Evolutionary conservation across 2,113 vertebrate genomes (phyloP), one percentile per base, ranked within the genome.

Genomic region (Orthonyx spaldingii): DNA sequence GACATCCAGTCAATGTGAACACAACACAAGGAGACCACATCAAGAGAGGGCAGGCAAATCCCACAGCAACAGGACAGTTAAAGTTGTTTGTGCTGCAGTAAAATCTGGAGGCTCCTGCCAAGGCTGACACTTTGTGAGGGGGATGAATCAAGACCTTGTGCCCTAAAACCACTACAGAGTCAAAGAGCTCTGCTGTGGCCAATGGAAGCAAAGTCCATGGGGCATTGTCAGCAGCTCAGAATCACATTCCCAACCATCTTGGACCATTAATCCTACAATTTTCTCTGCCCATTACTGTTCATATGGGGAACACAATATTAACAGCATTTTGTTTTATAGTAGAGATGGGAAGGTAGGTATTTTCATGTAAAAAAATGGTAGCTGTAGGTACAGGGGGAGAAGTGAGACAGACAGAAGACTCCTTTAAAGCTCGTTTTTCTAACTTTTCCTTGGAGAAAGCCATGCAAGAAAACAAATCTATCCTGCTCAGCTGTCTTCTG

Each of bases 31-130:
- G 47, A 92, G 39, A 79, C 24, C 80, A 76, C 68, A 56, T 33
- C 15, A 76, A 11, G 74, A 78, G 5, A 87, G 49, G 17, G 11
- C 28, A 87, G 85, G 68, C 41, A 91, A 84, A 81, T 59, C 47
- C 21, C 64, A 47, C 59, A 92, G 50, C 26, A 90, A 66, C 26
- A 61, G 39, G 64, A 75, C 44, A 87, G 72, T 13, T 59, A 66
- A 89, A 92, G 60, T 11, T 92, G 30, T 72, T 81, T 86, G 76
- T 90, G 64, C 76, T 75, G 16, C 64, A 84, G 72, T 44, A 84
- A 94, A 90, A 64, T 42, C 46, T 50, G 46, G 71, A 89, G 37
- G 41, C 28, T 94, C 32, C 44, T 94, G 91, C 77, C 93, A 95
- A 89, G 47, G 85, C 16, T 96, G 90, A 74, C 85, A 78, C 89